Conservation (phyloP, 2,797 vertebrate genomes). For the Allobates femoralis region DNA sequence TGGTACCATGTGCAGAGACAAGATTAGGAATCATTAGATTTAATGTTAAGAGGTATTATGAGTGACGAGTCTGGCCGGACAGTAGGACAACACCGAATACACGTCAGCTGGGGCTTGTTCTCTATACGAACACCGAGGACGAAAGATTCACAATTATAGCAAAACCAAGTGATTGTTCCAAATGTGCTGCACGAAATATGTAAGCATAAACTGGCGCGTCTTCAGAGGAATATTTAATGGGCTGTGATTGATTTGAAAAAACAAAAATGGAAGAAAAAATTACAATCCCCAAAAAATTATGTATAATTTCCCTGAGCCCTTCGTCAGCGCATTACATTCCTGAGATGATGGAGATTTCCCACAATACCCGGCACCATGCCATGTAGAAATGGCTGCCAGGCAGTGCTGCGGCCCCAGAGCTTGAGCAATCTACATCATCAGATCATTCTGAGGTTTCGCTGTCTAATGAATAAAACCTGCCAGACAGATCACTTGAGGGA, state of each 20-base stretch:
- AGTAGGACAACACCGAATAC: neutral
- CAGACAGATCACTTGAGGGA: constrained; percentile 53
- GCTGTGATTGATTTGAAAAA: too few relatives aligned
- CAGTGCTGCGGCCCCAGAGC: constrained; percentile 65
- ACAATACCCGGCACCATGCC: constrained; percentile 56
- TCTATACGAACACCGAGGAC: neutral
- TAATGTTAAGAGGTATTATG: too few relatives aligned
- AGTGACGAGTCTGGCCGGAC: too few relatives aligned
- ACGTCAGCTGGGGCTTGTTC: neutral
- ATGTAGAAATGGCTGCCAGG: constrained; percentile 53
- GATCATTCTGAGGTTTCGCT: constrained; percentile 61
- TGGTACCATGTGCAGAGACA: too few relatives aligned
- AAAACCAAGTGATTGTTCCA: too few relatives aligned
- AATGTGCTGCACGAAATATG: too few relatives aligned
- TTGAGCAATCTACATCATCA: constrained; percentile 68
- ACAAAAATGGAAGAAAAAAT: too few relatives aligned
- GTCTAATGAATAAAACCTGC: constrained; percentile 72
- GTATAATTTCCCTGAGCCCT: neutral
- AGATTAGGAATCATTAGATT: too few relatives aligned
- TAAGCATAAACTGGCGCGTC: too few relatives aligned
- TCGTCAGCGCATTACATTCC: neutral
- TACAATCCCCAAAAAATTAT: neutral
- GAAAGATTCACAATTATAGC: neutral
- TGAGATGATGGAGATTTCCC: constrained; percentile 59
- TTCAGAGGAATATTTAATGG: too few relatives aligned